Evolutionary conservation across 92 coral and sea anemone species (phyloP).

Genomic region (Siderastrea siderea): DNA sequence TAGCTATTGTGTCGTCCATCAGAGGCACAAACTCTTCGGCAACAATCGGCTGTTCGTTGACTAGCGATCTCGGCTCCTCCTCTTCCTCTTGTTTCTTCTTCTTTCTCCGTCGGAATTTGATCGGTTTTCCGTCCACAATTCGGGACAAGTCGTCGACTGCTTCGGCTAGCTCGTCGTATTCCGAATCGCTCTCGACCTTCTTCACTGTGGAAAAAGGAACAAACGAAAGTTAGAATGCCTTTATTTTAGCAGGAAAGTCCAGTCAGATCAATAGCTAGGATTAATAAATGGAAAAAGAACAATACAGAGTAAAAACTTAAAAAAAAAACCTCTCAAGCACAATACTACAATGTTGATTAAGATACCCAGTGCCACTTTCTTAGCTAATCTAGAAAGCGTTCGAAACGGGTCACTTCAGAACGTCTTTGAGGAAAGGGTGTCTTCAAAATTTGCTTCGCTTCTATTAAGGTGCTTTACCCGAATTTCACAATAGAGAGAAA

Average conservation of each 20-base stretch:
- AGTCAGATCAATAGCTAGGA: neutral
- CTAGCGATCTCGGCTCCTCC: slow-evolving; percentile 61
- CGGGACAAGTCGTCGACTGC: slow-evolving; percentile 88
- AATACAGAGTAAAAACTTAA: too few species aligned
- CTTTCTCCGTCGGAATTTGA: slow-evolving; percentile 69
- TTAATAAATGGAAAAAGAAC: neutral
- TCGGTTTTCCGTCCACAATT: slow-evolving; percentile 77
- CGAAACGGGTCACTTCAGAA: too few species aligned
- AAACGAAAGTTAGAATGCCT: neutral
- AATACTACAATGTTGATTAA: too few species aligned
- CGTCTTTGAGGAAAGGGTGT: too few species aligned
- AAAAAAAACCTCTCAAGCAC: neutral
- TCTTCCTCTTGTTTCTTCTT: slow-evolving; percentile 73
- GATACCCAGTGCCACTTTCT: too few species aligned
- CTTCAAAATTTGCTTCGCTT: too few species aligned
- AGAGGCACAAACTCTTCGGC: slow-evolving; percentile 88
- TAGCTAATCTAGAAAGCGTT: too few species aligned
- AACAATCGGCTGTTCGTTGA: slow-evolving; percentile 77
- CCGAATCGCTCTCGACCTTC: slow-evolving; percentile 66
- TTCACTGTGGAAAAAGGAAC: slow-evolving; percentile 29
- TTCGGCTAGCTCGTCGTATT: slow-evolving; percentile 83
- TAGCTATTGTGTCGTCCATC: slow-evolving; percentile 78
- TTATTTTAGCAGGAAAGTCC: neutral
- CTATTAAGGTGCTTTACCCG: too few species aligned
- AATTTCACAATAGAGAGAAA: too few species aligned